Percentiles rank a stretch among this genome's conserved stretches.
phyloP scores from a whole-genome alignment of 1,140 invertebrate species.

The Lordiphosa collinella region DNA sequence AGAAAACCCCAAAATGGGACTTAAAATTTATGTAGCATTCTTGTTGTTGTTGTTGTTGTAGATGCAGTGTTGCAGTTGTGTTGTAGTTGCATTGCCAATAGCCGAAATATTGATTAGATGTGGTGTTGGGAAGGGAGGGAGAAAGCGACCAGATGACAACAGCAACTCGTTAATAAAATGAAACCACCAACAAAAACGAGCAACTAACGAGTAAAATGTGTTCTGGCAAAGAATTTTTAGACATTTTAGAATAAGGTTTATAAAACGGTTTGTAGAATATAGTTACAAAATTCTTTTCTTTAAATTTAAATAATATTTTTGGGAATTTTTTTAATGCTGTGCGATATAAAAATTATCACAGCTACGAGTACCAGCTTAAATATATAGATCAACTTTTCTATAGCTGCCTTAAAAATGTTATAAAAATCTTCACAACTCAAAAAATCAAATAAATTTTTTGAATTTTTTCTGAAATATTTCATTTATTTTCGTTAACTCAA shows the following conservation, averaged over 20 bases:
- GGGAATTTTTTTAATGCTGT: too few relatives aligned
- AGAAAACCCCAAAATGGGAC: conserved; percentile 13
- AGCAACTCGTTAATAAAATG: conserved; percentile 21
- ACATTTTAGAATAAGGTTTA: background rate
- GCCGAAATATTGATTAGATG: conserved; percentile 69
- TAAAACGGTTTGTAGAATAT: too few relatives aligned
- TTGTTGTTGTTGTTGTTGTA: conserved; percentile 18
- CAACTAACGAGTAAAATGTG: background rate
- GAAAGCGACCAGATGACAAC: background rate
- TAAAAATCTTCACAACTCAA: too few relatives aligned
- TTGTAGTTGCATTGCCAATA: conserved; percentile 56
- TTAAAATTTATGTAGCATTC: conserved; percentile 53
- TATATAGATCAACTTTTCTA: too few relatives aligned
- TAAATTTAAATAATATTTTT: too few relatives aligned
- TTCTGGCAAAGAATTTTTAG: background rate
- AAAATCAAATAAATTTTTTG: too few relatives aligned
- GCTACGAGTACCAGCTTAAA: too few relatives aligned
- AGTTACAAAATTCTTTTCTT: too few relatives aligned
- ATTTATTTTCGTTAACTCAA: too few relatives aligned
- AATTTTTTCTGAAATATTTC: too few relatives aligned
- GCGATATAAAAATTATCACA: too few relatives aligned
- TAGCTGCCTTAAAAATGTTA: too few relatives aligned
- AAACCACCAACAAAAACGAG: conserved; percentile 14
- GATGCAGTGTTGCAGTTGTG: conserved; percentile 21
- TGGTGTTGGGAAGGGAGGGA: conserved; percentile 13